Evolutionary conservation across 2,888 invertebrate genomes (phyloP), one percentile per base, ranked within the genome.

Genomic region (Sphaerophoria rueppellii): DNA sequence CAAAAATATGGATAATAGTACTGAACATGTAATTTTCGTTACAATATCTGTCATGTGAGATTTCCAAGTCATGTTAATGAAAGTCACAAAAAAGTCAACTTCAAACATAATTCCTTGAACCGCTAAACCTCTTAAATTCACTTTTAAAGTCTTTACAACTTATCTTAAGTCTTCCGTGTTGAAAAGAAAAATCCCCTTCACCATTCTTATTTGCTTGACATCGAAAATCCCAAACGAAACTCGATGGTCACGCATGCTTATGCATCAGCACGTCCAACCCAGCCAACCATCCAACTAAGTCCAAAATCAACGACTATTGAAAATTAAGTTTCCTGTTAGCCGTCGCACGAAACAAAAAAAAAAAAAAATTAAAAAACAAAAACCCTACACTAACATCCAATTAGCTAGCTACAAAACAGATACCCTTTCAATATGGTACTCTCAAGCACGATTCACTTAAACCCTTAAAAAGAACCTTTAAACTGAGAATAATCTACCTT

Each of bases 401-500:
- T 67, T 67, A 67, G 67, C 67, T n/a, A 40, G 52, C 4, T 54
- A 32, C 3, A 54, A 9, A 43, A 43, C 12, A 43, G 24, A 24
- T 24, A 24, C 24, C 24, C 2, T 24, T 43, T 9, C 4, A 43
- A 9, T 11, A 9, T 11, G 9, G 12, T 40, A 32, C 40, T 32
- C 40, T 48, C 50, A 4, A 48, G 55, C 69, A 55, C 61, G 67
- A 48, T 71, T 71, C 57, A 71, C 52, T 35, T 58, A 58, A 76
- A 71, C 60, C 37, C 65, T 46, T 16, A 14, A 43, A 48, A 43
- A 43, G 65, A 71, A 76, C 75, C 43, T 37, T 58, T 58, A 60
- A 71, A 72, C 65, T 60, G 60, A 24, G 9, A 72, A 67, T 72
- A 72, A 72, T 72, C 40, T 81, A 43, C 60, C 76, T 76, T 54